Base-by-base conservation (phyloP, 2,888 invertebrate species). In the Globia sparganii region DNA sequence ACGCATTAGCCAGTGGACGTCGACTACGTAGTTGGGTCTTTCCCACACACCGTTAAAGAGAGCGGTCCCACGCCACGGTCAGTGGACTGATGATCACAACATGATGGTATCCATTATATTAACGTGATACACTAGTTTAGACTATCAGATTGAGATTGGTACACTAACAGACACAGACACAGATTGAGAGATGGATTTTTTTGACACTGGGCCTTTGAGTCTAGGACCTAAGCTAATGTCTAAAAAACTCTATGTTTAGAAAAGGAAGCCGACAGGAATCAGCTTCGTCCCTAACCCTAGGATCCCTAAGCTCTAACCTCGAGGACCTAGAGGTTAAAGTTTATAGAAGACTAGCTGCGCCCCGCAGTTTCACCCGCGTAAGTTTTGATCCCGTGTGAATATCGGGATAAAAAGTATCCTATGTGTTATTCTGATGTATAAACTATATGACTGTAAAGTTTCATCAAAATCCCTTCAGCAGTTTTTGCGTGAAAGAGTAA, bases 11-110 rank as follows among this genome's bases (percentile, higher is more conserved):
- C 80, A 71, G 49, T 53, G 61, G 59, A 40, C 34, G 46, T 64
- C 40, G 70, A 28, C 56, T 34, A 59, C 40, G 61, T 56, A 49
- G 49, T 21, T 80, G 76, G 82, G 80, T 21, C 31, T 85, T 83
- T 74, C 85, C 85, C 81, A 72, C 31, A 65, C 61, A 85, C 85
- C 71, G 81, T 81, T 81, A 83, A 46, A 61, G 37, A 84, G 67
- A 68, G 34, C 68, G 81, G 64, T 74, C 43, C 61, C 72, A 80
- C 70, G 69, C 72, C 31, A 77, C 74, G 77, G 74, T 85, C 70
- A 72, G 34, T 85, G 62, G 75, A 72, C 61, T 75, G 72, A 53
- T 72, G 74, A 84, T 82, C 62, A 84, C 31, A 74, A 13, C 43
- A 69, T 65, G 28, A 72, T 62, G 58, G 81, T 74, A 58, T 59